phyloP scores from a whole-genome alignment of 2,797 vertebrate genomes.

The Coendou prehensilis region DNA sequence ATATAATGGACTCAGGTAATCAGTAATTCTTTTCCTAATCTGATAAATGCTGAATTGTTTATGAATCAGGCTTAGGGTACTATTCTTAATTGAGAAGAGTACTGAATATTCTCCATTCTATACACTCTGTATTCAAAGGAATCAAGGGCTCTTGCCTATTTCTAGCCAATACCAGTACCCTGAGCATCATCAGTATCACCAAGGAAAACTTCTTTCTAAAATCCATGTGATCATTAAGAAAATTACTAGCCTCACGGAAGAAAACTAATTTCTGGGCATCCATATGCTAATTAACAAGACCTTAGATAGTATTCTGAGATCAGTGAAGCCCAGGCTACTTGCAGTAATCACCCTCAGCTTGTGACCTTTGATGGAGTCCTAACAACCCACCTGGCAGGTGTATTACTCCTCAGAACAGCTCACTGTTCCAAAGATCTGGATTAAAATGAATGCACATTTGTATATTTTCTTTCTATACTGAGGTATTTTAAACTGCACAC shows the following conservation, averaged over 20 bases:
- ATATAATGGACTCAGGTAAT: slow-evolving; percentile 3
- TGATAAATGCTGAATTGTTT: slow-evolving; percentile 42
- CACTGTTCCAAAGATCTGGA: neutral
- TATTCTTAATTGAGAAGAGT: slow-evolving; percentile 8
- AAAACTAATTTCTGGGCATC: slow-evolving; percentile 52
- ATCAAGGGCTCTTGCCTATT: neutral
- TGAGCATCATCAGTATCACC: neutral
- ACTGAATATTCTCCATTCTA: neutral
- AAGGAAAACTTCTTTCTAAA: slow-evolving; percentile 56
- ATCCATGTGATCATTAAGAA: slow-evolving; percentile 45
- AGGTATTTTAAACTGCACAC: neutral
- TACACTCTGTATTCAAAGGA: neutral
- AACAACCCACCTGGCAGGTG: neutral
- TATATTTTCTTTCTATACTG: neutral
- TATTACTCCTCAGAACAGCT: neutral
- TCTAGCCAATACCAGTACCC: neutral
- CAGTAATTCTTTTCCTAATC: slow-evolving; percentile 31
- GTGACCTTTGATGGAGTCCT: neutral
- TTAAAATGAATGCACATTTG: neutral
- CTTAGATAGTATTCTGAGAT: slow-evolving; percentile 12
- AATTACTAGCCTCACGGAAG: slow-evolving; percentile 44
- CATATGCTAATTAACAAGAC: slow-evolving; percentile 49
- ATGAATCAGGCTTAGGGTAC: neutral
- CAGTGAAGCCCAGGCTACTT: neutral
- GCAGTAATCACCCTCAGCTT: neutral